Base-by-base conservation (phyloP, 2,113 vertebrate species). In the Hippocampus guttulatus region DNA sequence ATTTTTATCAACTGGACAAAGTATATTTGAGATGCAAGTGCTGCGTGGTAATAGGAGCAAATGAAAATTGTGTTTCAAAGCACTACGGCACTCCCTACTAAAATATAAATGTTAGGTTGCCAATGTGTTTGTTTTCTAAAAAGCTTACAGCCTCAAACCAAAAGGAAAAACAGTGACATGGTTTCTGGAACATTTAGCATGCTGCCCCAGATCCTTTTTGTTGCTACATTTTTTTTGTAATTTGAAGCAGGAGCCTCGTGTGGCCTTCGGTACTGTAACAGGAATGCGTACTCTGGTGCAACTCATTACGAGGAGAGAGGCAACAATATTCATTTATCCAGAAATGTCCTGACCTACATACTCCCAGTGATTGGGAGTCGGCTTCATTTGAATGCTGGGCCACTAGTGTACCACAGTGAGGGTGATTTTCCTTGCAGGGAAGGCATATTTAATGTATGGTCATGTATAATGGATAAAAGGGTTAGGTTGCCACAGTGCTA, bases 371-470 rank as follows among this genome's bases (percentile, higher is more conserved):
- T 30, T 60, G 58, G n/a, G 18, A 10, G 72, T 49, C 16, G 0
- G 15, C 70, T 84, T 81, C 66, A 79, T 80, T 1, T 23, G 66
- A 69, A 82, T 84, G 80, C 81, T 80, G 80, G 75, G 74, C 25
- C 69, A 57, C 33, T 76, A 77, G 76, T 43, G 74, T 79, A 67
- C 81, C 33, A 40, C 80, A 73, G 77, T 62, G 82, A 80, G 85
- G 85, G 79, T 70, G 81, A 76, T 80, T 64, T 75, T 81, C 85
- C 86, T 87, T 71, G 75, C 85, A 85, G 80, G 84, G 74, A 83
- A 49, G 78, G 65, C 84, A 90, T 90, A 73, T 89, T 88, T 90
- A 88, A 90, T 90, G 83, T 84, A 90, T 88, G 77, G 70, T 76
- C 30, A 20, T 91, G 81, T 88, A 89, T 91, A 89, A 89, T 91